These are phyloP conservation scores for Acleris literana DNA, from an alignment of 2,888 invertebrate species.

Conservation along the genomic window DNA sequence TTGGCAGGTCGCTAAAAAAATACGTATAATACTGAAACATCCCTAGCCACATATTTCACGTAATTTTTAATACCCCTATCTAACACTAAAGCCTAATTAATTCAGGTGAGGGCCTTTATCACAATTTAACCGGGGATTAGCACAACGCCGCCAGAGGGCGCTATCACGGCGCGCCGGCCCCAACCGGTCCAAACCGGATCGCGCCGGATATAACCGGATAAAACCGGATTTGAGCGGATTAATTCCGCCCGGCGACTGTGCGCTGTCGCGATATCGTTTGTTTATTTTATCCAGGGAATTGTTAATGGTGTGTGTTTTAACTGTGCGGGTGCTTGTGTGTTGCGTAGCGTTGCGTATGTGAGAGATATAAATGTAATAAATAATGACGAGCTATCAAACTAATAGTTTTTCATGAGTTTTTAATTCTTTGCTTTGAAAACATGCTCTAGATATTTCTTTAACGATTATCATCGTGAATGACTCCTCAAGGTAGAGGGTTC, in stretches of 20 bases:
- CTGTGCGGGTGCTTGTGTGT: constrained; percentile 44
- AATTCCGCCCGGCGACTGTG: constrained; percentile 59
- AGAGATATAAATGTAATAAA: no score
- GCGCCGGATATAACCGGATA: constrained; percentile 47
- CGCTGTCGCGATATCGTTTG: constrained; percentile 74
- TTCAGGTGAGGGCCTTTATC: constrained; percentile 73
- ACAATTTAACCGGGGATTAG: constrained; percentile 81
- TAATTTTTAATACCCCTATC: constrained; percentile 22
- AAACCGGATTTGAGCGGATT: constrained; percentile 66
- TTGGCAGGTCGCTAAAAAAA: no score
- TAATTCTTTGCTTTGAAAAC: no score
- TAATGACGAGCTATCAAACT: no score
- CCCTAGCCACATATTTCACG: constrained; percentile 7
- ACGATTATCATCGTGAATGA: no score
- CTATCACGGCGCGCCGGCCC: constrained; percentile 59
- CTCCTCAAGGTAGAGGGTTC: no score
- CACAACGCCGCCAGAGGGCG: constrained; percentile 60
- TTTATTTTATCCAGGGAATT: constrained; percentile 74
- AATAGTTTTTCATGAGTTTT: no score
- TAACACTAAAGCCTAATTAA: constrained; percentile 48
- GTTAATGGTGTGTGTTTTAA: constrained; percentile 60
- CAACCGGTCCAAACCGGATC: constrained; percentile 54
- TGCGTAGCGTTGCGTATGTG: not conserved
- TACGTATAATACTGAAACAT: not conserved
- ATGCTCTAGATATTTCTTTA: no score